A percentile compares a stretch with the other conserved stretches of the same genome.
Evolutionary conservation across 2,888 invertebrate genomes (phyloP).

Genomic region (Chymomyza amoena): DNA sequence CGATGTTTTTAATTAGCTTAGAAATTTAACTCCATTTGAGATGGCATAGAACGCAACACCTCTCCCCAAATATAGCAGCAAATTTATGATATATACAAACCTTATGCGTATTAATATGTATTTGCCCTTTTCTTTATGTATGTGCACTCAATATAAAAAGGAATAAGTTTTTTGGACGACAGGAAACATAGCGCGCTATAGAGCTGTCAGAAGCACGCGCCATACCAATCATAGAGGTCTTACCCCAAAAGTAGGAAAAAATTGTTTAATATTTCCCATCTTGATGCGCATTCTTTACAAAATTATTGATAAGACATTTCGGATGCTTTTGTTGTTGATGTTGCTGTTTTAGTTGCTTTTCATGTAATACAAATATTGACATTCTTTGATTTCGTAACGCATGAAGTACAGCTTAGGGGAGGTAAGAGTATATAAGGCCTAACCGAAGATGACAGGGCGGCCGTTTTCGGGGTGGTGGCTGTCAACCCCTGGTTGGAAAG

Average conservation of each 20-base stretch:
- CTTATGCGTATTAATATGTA: neutral
- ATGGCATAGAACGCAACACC: no score
- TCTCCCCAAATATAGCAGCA: neutral
- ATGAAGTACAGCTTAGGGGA: slow-evolving; percentile 4
- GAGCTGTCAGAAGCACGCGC: slow-evolving; percentile 61
- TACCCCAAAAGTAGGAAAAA: neutral
- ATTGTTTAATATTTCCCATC: neutral
- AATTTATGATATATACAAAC: neutral
- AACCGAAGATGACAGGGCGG: neutral
- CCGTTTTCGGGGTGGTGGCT: neutral
- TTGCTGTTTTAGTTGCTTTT: slow-evolving; percentile 10
- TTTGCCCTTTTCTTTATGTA: neutral
- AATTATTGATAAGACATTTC: slow-evolving; percentile 68
- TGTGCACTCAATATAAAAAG: neutral
- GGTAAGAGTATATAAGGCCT: neutral
- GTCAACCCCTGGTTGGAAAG: neutral
- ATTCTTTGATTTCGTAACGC: slow-evolving; percentile 56
- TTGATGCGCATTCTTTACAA: slow-evolving; percentile 55
- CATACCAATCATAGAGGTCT: neutral
- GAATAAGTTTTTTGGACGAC: slow-evolving; percentile 10
- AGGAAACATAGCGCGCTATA: slow-evolving; percentile 41
- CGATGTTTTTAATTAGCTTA: no score
- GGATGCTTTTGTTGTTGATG: slow-evolving; percentile 12
- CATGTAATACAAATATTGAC: slow-evolving; percentile 69
- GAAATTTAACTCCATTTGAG: no score